Conservation (phyloP, 1,140 invertebrate genomes). For the Orussus abietinus region DNA sequence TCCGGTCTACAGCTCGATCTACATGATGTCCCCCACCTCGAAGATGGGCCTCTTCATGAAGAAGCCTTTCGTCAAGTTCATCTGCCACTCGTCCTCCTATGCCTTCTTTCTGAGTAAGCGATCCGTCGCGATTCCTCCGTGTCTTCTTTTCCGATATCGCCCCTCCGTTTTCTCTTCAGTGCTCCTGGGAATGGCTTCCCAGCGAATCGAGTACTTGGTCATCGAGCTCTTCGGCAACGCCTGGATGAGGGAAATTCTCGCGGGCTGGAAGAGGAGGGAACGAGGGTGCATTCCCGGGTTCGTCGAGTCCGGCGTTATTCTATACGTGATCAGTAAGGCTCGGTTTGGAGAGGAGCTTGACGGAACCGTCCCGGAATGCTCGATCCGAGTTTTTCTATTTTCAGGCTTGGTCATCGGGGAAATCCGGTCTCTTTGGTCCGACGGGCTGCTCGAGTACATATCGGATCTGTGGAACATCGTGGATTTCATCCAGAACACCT, state of each 20-base stretch:
- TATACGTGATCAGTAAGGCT: conserved; percentile 77
- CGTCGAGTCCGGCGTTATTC: conserved; percentile 76
- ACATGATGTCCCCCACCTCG: conserved; percentile 80
- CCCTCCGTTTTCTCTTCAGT: conserved; percentile 52
- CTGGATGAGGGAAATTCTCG: conserved; percentile 67
- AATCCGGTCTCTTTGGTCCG: conserved; percentile 80
- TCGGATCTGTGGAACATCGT: conserved; percentile 96
- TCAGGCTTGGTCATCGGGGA: conserved; percentile 87
- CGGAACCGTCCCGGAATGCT: no score
- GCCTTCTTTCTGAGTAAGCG: conserved; percentile 83
- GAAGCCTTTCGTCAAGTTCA: conserved; percentile 93
- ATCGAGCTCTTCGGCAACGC: conserved; percentile 73
- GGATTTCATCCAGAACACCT: conserved; percentile 91
- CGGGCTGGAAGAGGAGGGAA: conserved; percentile 72
- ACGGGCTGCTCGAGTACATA: conserved; percentile 85
- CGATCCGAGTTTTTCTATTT: conserved; percentile 18
- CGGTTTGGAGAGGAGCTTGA: conserved; percentile 6
- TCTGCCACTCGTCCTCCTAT: conserved; percentile 86
- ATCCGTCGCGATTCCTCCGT: conserved; percentile 8
- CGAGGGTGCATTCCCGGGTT: conserved; percentile 79
- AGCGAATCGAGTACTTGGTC: conserved; percentile 72
- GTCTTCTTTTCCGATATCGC: conserved; percentile 11
- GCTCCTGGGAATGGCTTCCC: conserved; percentile 76
- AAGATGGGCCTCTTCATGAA: conserved; percentile 79
- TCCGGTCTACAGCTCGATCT: conserved; percentile 78